Base-by-base conservation (phyloP, 2,797 vertebrate species). In the Peromyscus attwateri region DNA sequence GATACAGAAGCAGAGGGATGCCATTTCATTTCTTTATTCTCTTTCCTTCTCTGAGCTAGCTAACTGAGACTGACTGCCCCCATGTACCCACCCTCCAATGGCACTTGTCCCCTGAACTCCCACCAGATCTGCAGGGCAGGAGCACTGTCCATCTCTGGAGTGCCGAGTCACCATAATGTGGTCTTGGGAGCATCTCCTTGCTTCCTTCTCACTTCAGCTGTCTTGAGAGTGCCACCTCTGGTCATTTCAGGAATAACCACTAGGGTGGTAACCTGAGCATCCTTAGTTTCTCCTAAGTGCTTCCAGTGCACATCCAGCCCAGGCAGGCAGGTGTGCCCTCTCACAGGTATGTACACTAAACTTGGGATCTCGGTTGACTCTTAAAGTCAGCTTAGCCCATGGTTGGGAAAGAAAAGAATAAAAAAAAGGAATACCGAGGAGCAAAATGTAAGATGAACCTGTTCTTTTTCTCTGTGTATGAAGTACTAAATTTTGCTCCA, bases 361-460 rank as follows among this genome's bases (percentile, higher is more conserved):
- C 31, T 62, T 55, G 40, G 57, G 66, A 16, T 91, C 94, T 70
- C 75, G 9, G 6, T 9, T 70, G 76, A 76, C 73, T 97, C 93
- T 60, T 87, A 89, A 75, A 6, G n/a, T 95, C 68, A 95, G 76
- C 19, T 6, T 17, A 84, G 46, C 64, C 75, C 27, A 9, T 77
- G 55, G 29, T 76, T 62, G 37, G 76, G 76, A 80, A 40, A 85
- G 52, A 60, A 94, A 83, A 76, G 37, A 95, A 82, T 91, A 46
- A 91, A 40, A 89, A 40, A 83, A 31, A 49, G 25, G 25, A 76
- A 1, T 46, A 77, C 4, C 31, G 0, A 95, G 23, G 75, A 83
- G 43, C 64, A 89, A 71, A 92, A 25, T 87, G 16, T 96, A 93
- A 95, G 89, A 94, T 49, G 68, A 95, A 49, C n/a, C 8, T 82